These are phyloP conservation scores for Euplagia quadripunctaria DNA, from an alignment of 2,888 invertebrate genomes.

Conservation along the genomic window DNA sequence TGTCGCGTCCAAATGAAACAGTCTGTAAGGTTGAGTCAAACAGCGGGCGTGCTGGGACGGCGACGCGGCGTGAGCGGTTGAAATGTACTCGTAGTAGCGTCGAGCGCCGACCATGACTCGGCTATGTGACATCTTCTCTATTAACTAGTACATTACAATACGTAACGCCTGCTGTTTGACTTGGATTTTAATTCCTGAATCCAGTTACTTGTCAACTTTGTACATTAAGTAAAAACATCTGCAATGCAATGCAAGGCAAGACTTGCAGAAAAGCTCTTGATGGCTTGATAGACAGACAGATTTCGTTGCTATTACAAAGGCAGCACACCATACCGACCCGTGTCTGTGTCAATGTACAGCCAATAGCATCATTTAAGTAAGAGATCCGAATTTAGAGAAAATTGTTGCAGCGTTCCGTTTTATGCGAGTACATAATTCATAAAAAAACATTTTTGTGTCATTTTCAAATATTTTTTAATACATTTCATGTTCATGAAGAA, in stretches of 20 bases:
- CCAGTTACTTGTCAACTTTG: neutral
- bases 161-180: too few relatives aligned
- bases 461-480: neutral
- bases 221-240: neutral
- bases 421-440: neutral
- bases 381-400: neutral
- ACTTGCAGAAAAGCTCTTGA: neutral
- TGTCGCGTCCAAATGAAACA: too few relatives aligned
- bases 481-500: too few relatives aligned
- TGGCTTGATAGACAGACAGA: neutral
- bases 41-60: too few relatives aligned
- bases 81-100: too few relatives aligned
- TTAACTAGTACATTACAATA: too few relatives aligned
- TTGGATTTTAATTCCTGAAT: neutral
- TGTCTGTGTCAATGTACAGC: neutral
- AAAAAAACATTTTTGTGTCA: neutral
- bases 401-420: neutral
- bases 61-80: too few relatives aligned
- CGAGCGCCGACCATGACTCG: too few relatives aligned
- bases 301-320: slow-evolving; percentile 3
- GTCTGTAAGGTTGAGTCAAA: too few relatives aligned
- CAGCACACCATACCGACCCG: neutral
- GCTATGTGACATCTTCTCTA: too few relatives aligned
- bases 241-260: neutral
- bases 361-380: neutral